A percentile compares a stretch with the other conserved stretches of the same genome.
These are phyloP conservation scores for Prionace glauca DNA, from an alignment of 2,797 vertebrate genomes.

Conservation along the genomic window DNA sequence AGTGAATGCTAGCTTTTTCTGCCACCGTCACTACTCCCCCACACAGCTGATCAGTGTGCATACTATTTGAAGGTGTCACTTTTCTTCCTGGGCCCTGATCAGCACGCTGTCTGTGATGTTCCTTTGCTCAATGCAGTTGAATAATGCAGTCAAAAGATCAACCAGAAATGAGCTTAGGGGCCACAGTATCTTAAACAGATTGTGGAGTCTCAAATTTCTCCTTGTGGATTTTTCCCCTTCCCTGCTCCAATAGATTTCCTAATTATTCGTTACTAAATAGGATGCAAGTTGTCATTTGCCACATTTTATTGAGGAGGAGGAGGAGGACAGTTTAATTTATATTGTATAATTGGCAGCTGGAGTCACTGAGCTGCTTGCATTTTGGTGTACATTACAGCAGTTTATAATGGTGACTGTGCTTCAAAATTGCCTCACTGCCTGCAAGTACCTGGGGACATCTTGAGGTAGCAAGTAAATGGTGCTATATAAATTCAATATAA, in stretches of 20 bases:
- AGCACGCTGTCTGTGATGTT: background rate
- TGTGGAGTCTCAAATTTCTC: background rate
- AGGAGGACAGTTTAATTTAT: background rate
- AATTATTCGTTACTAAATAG: background rate
- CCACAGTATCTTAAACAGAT: background rate
- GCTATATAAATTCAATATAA: background rate
- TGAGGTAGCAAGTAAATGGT: background rate
- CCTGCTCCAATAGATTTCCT: background rate
- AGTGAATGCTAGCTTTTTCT: background rate
- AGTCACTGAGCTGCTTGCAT: background rate
- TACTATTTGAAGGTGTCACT: background rate
- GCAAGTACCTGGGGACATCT: background rate
- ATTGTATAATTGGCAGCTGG: background rate
- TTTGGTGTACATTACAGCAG: background rate
- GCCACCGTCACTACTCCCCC: background rate
- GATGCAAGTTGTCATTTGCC: background rate
- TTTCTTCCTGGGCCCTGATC: background rate
- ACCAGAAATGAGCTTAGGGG: background rate
- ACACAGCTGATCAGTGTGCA: background rate
- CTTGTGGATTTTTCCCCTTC: background rate
- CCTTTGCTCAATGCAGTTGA: background rate
- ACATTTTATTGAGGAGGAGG: background rate
- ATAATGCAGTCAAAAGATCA: background rate
- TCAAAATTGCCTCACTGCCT: background rate
- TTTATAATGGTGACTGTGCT: background rate